Evolutionary conservation across 2,113 vertebrate species (phyloP), one percentile per base, ranked within the genome.

Genomic region (Heteronetta atricapilla): DNA sequence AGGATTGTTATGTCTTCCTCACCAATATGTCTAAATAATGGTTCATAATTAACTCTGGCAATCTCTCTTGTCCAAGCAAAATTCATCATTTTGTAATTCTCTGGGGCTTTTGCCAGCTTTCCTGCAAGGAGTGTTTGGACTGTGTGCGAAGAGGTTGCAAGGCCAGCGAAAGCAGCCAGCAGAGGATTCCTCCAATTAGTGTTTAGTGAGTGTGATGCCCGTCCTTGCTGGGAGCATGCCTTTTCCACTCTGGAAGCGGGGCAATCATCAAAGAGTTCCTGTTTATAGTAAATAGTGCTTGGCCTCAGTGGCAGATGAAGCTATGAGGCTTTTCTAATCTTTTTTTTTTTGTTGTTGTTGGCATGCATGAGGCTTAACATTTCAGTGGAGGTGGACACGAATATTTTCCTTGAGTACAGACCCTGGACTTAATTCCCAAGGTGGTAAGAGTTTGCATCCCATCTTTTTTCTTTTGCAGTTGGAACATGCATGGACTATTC

Each of bases 1-100:
- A 91, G 88, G 85, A 88, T 88, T 93, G 82, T 97, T 94, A 78
- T 94, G 90, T 97, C 92, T 95, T 88, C 76, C 84, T 97, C 91
- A 92, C 92, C 94, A 90, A 86, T 89, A 80, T 66, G 55, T 93
- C 69, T 94, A 88, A 95, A 94, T 97, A 96, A 96, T 95, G 82
- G 64, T 63, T 86, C 82, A 79, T 95, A 88, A 94, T 96, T 93
- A 96, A 94, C 84, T 92, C 88, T 90, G 92, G 91, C 92, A 94
- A 84, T 86, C 87, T 94, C 89, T 82, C 81, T 74, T 82, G 73
- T 90, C 88, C 91, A 94, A 95, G 86, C 20, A 93, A 80, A 95
- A 93, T 92, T 80, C 83, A 85, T 93, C 85, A 92, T 90, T 94
- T 58, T 91, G 64, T 92, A 86, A 67, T 95, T 95, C 92, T 86